Conservation (phyloP, 2,113 vertebrate genomes). For the Pontoporia blainvillei region DNA sequence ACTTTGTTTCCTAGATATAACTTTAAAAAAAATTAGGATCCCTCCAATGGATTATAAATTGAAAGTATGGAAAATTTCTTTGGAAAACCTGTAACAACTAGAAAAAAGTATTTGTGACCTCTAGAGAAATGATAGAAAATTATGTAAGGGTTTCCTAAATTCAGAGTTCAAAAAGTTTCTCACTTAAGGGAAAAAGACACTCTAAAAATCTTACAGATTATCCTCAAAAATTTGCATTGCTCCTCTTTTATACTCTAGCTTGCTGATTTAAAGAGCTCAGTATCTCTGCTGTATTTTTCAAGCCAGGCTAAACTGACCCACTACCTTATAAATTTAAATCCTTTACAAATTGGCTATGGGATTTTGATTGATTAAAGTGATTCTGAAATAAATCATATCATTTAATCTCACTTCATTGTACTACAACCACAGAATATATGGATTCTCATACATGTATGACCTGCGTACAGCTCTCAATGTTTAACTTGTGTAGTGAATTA, state of each 20-base stretch:
- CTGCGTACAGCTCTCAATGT: slow-evolving; percentile 3
- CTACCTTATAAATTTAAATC: neutral
- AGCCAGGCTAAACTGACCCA: neutral
- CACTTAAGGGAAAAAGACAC: neutral
- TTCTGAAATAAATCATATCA: neutral
- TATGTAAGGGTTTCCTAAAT: neutral
- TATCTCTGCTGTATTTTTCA: neutral
- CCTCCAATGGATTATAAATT: neutral
- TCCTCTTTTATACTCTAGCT: neutral
- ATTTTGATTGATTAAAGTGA: neutral
- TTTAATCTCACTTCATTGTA: neutral
- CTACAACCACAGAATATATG: neutral
- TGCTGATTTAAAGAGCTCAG: neutral
- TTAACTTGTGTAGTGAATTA: slow-evolving; percentile 52
- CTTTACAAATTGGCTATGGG: neutral
- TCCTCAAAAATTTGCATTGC: neutral
- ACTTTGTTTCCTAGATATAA: neutral
- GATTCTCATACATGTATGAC: neutral
- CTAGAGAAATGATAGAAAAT: neutral
- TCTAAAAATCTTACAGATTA: neutral
- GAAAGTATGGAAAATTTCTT: neutral
- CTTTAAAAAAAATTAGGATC: neutral
- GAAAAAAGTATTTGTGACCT: neutral
- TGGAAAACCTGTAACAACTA: neutral
- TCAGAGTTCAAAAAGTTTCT: neutral